phyloP scores from a whole-genome alignment of 2,113 vertebrate genomes.

The Oplegnathus fasciatus region DNA sequence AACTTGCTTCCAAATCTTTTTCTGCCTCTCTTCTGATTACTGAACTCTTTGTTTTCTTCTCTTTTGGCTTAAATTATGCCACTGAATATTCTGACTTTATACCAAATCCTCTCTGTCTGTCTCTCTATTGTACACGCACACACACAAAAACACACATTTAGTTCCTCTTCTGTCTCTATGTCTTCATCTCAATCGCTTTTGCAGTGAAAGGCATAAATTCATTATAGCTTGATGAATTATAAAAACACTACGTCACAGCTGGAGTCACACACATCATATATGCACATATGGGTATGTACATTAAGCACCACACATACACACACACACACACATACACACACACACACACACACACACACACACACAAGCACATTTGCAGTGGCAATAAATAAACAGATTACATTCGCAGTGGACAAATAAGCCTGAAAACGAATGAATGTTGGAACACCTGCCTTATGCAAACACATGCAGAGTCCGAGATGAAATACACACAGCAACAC shows the following conservation, averaged over 20 bases:
- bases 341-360: not conserved
- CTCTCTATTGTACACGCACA: not conserved
- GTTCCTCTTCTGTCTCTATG: not conserved
- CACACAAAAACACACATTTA: not conserved
- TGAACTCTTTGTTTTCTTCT: not conserved
- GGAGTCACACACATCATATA: not conserved
- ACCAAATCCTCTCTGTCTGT: not conserved
- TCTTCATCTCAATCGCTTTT: slow-evolving; percentile 33
- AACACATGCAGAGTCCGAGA: not conserved
- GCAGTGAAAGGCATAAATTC: slow-evolving; percentile 9
- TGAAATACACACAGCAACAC: not conserved
- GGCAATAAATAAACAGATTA: slow-evolving; percentile 46
- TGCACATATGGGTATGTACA: not conserved
- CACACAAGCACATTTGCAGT: not conserved
- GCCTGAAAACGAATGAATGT: slow-evolving; percentile 28
- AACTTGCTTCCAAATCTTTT: not conserved
- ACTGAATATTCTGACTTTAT: not conserved
- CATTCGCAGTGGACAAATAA: slow-evolving; percentile 39
- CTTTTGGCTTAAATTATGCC: not conserved
- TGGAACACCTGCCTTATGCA: slow-evolving; percentile 30
- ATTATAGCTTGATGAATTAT: slow-evolving; percentile 31
- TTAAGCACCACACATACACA: not conserved
- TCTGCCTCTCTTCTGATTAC: not conserved
- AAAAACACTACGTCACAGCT: slow-evolving; percentile 4
- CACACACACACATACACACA: not conserved